A percentile compares a stretch with the other conserved stretches of the same genome.
phyloP scores from a whole-genome alignment of 2,888 invertebrate species.

The Platypus cylindrus region DNA sequence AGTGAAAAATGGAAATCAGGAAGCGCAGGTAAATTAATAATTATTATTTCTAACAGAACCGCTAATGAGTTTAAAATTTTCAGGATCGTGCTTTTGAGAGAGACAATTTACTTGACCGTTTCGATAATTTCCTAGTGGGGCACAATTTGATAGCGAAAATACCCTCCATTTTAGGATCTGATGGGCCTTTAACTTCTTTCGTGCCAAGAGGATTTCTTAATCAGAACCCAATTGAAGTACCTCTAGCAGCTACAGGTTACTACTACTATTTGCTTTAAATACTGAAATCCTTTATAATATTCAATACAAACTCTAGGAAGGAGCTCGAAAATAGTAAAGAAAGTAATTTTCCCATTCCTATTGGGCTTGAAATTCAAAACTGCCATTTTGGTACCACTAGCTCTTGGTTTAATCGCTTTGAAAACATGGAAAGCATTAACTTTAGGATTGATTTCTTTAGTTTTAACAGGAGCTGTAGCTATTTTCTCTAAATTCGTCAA shows the following conservation, averaged over 20 bases:
- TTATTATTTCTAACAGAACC: no score
- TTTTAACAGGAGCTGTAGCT: constrained; percentile 69
- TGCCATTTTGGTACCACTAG: constrained; percentile 65
- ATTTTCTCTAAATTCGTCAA: constrained; percentile 71
- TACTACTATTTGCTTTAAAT: background rate
- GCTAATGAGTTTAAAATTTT: no score
- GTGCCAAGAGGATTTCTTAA: constrained; percentile 50
- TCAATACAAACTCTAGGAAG: constrained; percentile 45
- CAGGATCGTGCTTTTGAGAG: constrained; percentile 26
- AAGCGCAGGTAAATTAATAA: constrained; percentile 11
- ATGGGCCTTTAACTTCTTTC: constrained; percentile 43
- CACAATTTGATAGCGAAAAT: constrained; percentile 61
- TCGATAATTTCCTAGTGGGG: constrained; percentile 58
- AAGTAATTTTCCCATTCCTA: constrained; percentile 69
- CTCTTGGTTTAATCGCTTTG: constrained; percentile 65
- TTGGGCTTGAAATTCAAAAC: constrained; percentile 74
- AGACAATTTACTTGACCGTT: constrained; percentile 51
- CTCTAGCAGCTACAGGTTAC: constrained; percentile 44
- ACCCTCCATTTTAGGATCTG: constrained; percentile 48
- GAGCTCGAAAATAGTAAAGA: constrained; percentile 52
- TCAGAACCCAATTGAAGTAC: constrained; percentile 56
- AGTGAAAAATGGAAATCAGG: constrained; percentile 43
- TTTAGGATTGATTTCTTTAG: constrained; percentile 66
- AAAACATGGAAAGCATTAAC: constrained; percentile 83
- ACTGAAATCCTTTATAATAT: background rate